These are phyloP conservation scores for Chymomyza fuscimana DNA, from an alignment of 2,888 invertebrate species.

Conservation along the genomic window DNA sequence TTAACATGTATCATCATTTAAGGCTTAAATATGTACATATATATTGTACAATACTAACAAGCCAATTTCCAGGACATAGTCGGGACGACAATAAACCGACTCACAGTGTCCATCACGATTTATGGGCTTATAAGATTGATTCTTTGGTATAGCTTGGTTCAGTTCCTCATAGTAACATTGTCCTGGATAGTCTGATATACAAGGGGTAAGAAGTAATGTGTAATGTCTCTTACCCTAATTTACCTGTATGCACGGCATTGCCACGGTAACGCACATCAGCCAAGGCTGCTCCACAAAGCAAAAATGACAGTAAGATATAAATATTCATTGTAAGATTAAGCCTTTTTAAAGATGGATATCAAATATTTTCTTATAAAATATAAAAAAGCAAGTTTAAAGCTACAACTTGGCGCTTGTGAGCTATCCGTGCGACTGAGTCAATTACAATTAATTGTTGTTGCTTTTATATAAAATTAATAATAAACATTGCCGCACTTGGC, in stretches of 20 bases:
- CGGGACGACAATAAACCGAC: conserved; percentile 69
- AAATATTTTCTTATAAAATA: neutral
- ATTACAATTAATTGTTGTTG: conserved; percentile 76
- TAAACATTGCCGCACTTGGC: conserved; percentile 25
- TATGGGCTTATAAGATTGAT: conserved; percentile 72
- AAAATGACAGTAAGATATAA: conserved; percentile 26
- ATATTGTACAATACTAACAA: conserved; percentile 51
- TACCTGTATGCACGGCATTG: conserved; percentile 74
- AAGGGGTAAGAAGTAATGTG: conserved; percentile 2
- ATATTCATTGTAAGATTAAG: conserved; percentile 8
- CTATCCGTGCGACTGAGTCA: conserved; percentile 71
- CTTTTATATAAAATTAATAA: conserved; percentile 77
- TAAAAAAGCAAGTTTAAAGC: conserved; percentile 3
- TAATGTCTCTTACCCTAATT: neutral
- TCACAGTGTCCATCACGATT: conserved; percentile 71
- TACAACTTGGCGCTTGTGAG: conserved; percentile 49
- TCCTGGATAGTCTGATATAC: conserved; percentile 65
- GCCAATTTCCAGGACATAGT: conserved; percentile 68
- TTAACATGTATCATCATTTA: neutral
- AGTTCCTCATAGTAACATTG: conserved; percentile 75
- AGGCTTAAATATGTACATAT: neutral
- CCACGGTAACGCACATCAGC: conserved; percentile 72
- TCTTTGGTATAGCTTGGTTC: conserved; percentile 70
- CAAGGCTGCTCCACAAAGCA: conserved; percentile 29
- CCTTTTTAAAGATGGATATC: neutral